Evolutionary conservation across 1,140 invertebrate genomes (phyloP), one percentile per base, ranked within the genome.

Genomic region (Aphaenogaster ashmeadi): DNA sequence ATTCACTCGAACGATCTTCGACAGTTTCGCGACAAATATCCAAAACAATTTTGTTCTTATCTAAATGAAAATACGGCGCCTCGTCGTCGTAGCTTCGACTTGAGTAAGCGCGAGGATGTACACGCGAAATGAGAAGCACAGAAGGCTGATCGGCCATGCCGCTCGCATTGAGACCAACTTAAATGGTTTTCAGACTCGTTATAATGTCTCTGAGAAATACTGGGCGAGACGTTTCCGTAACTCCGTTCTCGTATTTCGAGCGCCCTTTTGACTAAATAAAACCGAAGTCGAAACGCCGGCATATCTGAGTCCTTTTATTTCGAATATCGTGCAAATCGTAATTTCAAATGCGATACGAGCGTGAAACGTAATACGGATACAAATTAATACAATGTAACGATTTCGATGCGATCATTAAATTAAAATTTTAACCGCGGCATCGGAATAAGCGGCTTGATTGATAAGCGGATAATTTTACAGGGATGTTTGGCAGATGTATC

Each of bases 111-210:
- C 36, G 64, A 75, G 56, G 41, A 60, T 60, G 36, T 58, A 56
- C 8, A 58, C 50, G 58, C 50, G 47, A 64, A 60, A 66, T 44
- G 56, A 44, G 38, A 21, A 11, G 11, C 6, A 9, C 38, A 52
- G 74, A 58, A 56, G 8, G 72, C 50, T 41, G 44, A 62, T 56
- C 62, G 52, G 38, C 21, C 58, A 64, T 36, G 41, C 33, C 50
- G 77, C 78, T 90, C 87, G 77, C 62, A 91, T 88, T 91, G 86
- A 87, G 71, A 89, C 66, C 21, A 93, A 90, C 88, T 94, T 92
- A 89, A 92, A 94, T 92, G 69, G 88, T 91, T 92, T 92, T 88
- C 89, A 85, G 87, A 92, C 88, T 93, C 86, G 86, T 88, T 90
- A 88, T 38, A 67, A 89, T 88, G 74, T 81, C 60, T 56, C 52